A percentile compares a stretch with the other conserved stretches of the same genome.
phyloP scores from a whole-genome alignment of 2,797 vertebrate genomes.

The Acanthurus tractus region DNA sequence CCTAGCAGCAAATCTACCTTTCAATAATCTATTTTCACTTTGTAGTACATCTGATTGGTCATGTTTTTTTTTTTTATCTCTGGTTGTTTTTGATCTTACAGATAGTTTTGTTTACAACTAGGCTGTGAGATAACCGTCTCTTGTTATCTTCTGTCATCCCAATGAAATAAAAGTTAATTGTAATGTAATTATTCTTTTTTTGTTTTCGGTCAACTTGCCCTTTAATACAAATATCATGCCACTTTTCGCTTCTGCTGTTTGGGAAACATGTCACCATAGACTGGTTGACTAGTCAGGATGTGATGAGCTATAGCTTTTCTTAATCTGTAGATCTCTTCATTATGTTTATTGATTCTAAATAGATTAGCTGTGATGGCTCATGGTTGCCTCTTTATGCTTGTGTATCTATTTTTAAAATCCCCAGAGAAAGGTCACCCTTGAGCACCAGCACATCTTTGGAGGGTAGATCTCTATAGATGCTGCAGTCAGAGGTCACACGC shows the following conservation, averaged over 20 bases:
- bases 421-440: conserved; percentile 1
- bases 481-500: too few species aligned
- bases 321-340: conserved; percentile 29
- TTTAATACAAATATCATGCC: background rate
- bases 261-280: background rate
- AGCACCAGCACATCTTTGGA: background rate
- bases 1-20: background rate
- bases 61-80: conserved; percentile 2
- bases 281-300: background rate
- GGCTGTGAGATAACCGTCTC: conserved; percentile 1
- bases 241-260: too few species aligned
- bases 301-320: conserved; percentile 7
- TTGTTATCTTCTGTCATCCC: conserved; percentile 3
- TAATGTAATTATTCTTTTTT: background rate
- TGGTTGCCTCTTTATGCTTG: conserved; percentile 8
- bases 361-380: background rate
- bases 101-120: background rate
- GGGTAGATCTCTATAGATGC: background rate
- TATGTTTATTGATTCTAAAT: conserved; percentile 40
- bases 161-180: background rate
- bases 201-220: background rate
- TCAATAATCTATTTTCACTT: conserved; percentile 13
- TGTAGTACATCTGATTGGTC: conserved; percentile 20
- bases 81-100: background rate
- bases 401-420: conserved; percentile 26